Evolutionary conservation across 2,113 vertebrate genomes (phyloP).

Genomic region (Cryptotis parvus): DNA sequence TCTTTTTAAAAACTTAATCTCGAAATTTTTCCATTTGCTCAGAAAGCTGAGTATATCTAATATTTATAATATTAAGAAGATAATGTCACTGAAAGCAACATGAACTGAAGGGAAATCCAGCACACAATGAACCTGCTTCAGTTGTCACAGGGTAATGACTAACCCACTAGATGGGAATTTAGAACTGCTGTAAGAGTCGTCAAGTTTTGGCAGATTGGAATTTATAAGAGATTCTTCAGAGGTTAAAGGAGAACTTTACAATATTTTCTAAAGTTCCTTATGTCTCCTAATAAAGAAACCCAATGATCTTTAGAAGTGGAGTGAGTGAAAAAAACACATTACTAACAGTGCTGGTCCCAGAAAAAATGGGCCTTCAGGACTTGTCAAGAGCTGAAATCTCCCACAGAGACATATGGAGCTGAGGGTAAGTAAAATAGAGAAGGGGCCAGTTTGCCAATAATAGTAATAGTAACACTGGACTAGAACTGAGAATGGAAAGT

Average conservation of each 20-base stretch:
- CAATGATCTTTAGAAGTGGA: neutral
- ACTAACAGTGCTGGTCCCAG: neutral
- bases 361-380: too few species aligned
- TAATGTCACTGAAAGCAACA: neutral
- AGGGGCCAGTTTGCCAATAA: too few species aligned
- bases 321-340: neutral
- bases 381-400: too few species aligned
- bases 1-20: neutral
- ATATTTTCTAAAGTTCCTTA: neutral
- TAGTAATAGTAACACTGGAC: too few species aligned
- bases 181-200: neutral
- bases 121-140: neutral
- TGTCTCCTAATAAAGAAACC: neutral
- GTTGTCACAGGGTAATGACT: neutral
- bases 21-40: neutral
- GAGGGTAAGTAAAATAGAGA: too few species aligned
- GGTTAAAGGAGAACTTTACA: neutral
- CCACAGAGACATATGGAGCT: too few species aligned
- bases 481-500: too few species aligned
- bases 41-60: neutral
- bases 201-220: neutral
- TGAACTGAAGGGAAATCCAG: neutral
- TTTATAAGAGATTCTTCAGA: neutral
- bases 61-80: conserved; percentile 13
- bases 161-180: neutral